A percentile compares a stretch with the other conserved stretches of the same genome.
Evolutionary conservation across 1,140 invertebrate genomes (phyloP).

Genomic region (Drosophila varians): DNA sequence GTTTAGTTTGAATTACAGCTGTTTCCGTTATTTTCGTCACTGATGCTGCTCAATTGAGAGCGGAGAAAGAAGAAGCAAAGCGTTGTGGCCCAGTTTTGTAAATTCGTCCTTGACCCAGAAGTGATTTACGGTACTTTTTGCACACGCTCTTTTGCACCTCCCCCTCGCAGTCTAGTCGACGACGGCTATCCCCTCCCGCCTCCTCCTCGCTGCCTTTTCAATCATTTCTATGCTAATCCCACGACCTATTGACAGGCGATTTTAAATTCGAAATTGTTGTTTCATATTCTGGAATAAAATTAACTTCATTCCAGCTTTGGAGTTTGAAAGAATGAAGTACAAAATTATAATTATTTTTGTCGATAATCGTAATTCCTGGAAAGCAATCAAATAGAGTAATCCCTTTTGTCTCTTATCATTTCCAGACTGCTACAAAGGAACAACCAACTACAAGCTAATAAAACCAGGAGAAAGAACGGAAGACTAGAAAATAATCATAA

Average conservation of each 20-base stretch:
- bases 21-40: background rate
- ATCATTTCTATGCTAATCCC: too few species aligned
- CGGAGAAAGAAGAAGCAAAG: background rate
- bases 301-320: too few species aligned
- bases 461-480: constrained; percentile 72
- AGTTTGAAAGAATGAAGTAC: too few species aligned
- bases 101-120: constrained; percentile 52
- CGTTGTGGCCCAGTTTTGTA: constrained; percentile 35
- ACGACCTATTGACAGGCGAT: constrained; percentile 1
- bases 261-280: too few species aligned
- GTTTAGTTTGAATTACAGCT: background rate
- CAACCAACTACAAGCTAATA: constrained; percentile 64
- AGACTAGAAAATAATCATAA: constrained; percentile 70
- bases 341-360: too few species aligned
- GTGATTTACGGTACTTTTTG: constrained; percentile 12
- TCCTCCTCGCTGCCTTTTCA: too few species aligned
- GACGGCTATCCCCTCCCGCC: background rate
- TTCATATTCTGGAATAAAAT: too few species aligned
- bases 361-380: background rate
- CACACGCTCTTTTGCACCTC: too few species aligned
- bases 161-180: background rate
- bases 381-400: background rate
- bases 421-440: constrained; percentile 74
- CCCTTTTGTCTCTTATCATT: background rate
- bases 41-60: constrained; percentile 17